Conservation (phyloP, 2,888 invertebrate species). For the Erannis defoliaria region DNA sequence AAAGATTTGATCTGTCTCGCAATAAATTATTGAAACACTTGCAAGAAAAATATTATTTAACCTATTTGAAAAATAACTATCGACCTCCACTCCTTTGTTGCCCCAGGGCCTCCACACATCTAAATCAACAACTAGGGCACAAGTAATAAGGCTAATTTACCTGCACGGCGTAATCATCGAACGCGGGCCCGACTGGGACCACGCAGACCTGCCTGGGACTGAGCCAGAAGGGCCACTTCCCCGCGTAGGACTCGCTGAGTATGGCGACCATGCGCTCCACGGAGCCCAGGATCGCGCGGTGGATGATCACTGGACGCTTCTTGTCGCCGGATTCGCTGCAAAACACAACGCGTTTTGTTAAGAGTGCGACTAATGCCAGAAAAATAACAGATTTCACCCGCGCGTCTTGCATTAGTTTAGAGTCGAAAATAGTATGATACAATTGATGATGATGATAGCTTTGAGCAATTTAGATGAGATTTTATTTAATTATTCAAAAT, state of each 20-base stretch:
- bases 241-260: conserved; percentile 98
- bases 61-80: too few relatives aligned
- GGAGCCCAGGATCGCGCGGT: conserved; percentile 98
- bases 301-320: conserved; percentile 98
- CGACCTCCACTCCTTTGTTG: too few relatives aligned
- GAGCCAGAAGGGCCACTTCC: conserved; percentile 99
- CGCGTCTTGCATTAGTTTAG: too few relatives aligned
- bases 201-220: conserved; percentile 97
- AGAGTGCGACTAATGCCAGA: too few relatives aligned
- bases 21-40: too few relatives aligned
- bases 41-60: too few relatives aligned
- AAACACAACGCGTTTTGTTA: background rate
- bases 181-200: conserved; percentile 95
- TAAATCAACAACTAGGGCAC: background rate
- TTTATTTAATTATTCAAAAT: too few relatives aligned
- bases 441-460: too few relatives aligned
- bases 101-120: background rate
- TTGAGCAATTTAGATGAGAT: too few relatives aligned
- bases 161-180: conserved; percentile 95
- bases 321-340: conserved; percentile 94
- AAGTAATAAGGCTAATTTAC: conserved; percentile 55
- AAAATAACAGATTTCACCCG: too few relatives aligned
- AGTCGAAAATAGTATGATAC: too few relatives aligned
- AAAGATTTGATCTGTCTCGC: too few relatives aligned
- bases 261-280: conserved; percentile 99